Base-by-base conservation (phyloP, 2,113 vertebrate genomes). In the Brachypodius melanocephalos region DNA sequence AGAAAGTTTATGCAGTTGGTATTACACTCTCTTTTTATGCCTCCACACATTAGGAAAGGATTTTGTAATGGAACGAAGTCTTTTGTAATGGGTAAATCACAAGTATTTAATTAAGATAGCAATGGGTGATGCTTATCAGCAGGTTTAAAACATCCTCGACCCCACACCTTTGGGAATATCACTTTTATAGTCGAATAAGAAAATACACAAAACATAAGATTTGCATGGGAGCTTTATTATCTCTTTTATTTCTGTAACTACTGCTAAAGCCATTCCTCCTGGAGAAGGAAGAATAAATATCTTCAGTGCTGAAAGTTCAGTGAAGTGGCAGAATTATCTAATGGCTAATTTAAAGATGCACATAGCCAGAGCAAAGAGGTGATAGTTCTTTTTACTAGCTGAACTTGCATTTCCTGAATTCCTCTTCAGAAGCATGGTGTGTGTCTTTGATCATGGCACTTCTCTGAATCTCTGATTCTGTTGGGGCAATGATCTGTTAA, bases 261-360 rank as follows among this genome's bases (percentile, higher is more conserved):
- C 81, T 71, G 93, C 28, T 93, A 88, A 89, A 95, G 32, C 24
- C 69, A 65, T 85, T 93, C 62, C 14, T 85, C 24, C 42, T 38
- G 36, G 68, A 78, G 40, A 89, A 89, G 65, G 48, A 63, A 86
- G 76, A 89, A 90, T 87, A 93, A 92, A 74, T 77, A 71, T 17
- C 52, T 85, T 69, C 49, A 49, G 13, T 49, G 80, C 17, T 72
- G 69, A 87, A 93, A 87, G 78, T 83, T 92, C 84, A 94, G 29
- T 82, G 74, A 91, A 96, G 77, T 91, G 84, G 89, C 58, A 95
- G 81, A 95, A 92, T 85, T 94, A 89, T 66, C 86, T 95, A 92
- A 95, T 43, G 42, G 75, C 42, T 96, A 94, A 95, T 89, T 93
- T 95, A 76, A 51, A 69, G 89, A 91, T 61, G 74, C 48, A 81